Evolutionary conservation across 1,140 invertebrate species (phyloP).

Genomic region (Brachionus koreanus): DNA sequence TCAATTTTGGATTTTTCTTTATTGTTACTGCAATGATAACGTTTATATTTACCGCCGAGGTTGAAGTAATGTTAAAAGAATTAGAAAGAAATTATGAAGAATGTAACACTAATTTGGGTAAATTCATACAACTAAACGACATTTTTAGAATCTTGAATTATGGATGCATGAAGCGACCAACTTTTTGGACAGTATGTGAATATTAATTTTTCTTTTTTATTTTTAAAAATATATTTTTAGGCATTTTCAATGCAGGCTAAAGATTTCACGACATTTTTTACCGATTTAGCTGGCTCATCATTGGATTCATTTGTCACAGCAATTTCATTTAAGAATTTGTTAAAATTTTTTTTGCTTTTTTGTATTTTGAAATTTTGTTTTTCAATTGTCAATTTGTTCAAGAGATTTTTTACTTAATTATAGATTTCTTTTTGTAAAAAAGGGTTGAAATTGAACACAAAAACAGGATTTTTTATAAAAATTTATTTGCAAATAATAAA

Average conservation of each 20-base stretch:
- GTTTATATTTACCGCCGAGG: background rate
- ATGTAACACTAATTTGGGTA: background rate
- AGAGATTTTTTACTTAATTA: conserved; percentile 14
- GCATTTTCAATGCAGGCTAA: conserved; percentile 5
- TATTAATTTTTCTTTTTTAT: background rate
- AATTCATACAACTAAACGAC: background rate
- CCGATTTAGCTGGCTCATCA: conserved; percentile 17
- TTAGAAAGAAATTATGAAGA: conserved; percentile 5
- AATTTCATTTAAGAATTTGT: conserved; percentile 31
- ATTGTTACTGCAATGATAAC: background rate
- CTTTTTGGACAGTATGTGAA: conserved; percentile 12
- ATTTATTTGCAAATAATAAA: conserved; percentile 5
- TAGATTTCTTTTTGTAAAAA: background rate
- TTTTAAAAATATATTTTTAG: conserved; percentile 3
- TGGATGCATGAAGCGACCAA: conserved; percentile 1
- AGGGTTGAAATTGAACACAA: conserved; percentile 1
- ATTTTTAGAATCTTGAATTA: background rate
- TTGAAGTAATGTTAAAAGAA: conserved; percentile 15
- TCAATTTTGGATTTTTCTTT: background rate
- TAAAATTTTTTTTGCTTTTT: conserved; percentile 29
- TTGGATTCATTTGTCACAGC: conserved; percentile 11
- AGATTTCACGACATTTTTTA: conserved; percentile 23
- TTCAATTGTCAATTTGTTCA: conserved; percentile 27
- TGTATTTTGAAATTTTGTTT: conserved; percentile 4
- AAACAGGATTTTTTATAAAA: background rate